phyloP scores from a whole-genome alignment of 2,113 vertebrate genomes.

The Salvelinus fontinalis region DNA sequence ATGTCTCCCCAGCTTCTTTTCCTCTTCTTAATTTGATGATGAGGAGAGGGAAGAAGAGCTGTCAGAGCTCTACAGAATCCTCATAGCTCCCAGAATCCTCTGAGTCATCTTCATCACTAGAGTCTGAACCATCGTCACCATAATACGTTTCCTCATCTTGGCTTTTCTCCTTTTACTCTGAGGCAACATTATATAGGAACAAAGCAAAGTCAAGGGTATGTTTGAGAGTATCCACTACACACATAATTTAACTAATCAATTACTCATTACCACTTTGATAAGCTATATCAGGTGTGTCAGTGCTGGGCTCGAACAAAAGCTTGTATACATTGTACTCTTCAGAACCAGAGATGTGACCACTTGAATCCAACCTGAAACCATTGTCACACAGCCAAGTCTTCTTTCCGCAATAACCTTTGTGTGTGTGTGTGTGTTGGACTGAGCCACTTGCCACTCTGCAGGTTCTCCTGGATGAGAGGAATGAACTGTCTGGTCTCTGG shows the following conservation, averaged over 20 bases:
- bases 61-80: constrained; percentile 47
- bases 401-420: background rate
- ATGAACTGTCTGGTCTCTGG: constrained; percentile 78
- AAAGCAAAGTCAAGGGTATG: too few relatives aligned
- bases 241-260: background rate
- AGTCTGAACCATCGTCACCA: constrained; percentile 38
- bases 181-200: background rate
- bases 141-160: constrained; percentile 42
- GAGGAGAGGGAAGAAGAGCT: constrained; percentile 35
- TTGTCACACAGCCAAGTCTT: too few relatives aligned
- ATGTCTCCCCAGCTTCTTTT: background rate
- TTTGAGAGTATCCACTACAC: too few relatives aligned
- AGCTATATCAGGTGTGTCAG: background rate
- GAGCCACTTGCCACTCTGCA: constrained; percentile 68
- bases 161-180: constrained; percentile 41
- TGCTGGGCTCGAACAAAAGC: too few relatives aligned
- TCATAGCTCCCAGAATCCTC: constrained; percentile 47
- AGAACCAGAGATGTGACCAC: too few relatives aligned
- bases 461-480: constrained; percentile 77
- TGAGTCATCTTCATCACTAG: constrained; percentile 2
- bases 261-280: constrained; percentile 4
- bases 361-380: too few relatives aligned
- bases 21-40: background rate
- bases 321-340: too few relatives aligned
- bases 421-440: background rate